Evolutionary conservation across 1,140 invertebrate species (phyloP), one percentile per base, ranked within the genome.

Genomic region (Musca domestica): DNA sequence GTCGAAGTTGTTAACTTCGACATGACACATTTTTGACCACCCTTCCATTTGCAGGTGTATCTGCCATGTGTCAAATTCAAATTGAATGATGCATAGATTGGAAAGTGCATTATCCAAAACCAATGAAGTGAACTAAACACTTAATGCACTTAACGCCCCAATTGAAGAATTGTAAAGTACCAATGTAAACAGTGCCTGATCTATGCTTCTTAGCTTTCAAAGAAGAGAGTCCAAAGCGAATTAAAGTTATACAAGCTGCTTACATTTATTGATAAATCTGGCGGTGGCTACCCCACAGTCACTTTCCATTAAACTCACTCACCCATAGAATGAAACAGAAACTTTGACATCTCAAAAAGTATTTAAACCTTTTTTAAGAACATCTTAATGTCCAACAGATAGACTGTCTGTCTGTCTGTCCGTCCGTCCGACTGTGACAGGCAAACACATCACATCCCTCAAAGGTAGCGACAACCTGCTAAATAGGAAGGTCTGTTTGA

Each of bases 281-380:
- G 27, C 17, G 52, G 27, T 23, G 22, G 27, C 52, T 56, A 56
- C 25, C 12, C n/a, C n/a, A 27, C 23, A 25, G 52, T 56, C 23
- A 25, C 2, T 56, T 56, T 56, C 52, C 52, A 56, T 56, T 56
- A 56, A 27, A 20, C 20, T 51, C 48, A 5, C 48, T 51, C 48
- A 9, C 12, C 2, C 48, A 20, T 22, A 14, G 3, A 6, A 54
- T 10, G 14, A 61, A 61, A 34, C 27, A 20, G 12, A 34, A 61
- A 34, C 27, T 41, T 61, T 41, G n/a, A 61, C 56, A 61, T 34
- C 56, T 61, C 56, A 34, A 61, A 41, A 61, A 61, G 56, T 61
- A 61, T 61, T 41, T 61, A 61, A 61, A 61, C 27, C 56, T 61
- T 61, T 41, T 19, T 19, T 19, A 61, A 61, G 27, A 61, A 34